These are phyloP conservation scores for Drosophila hamatofila DNA, from an alignment of 2,888 invertebrate genomes.

Conservation along the genomic window DNA sequence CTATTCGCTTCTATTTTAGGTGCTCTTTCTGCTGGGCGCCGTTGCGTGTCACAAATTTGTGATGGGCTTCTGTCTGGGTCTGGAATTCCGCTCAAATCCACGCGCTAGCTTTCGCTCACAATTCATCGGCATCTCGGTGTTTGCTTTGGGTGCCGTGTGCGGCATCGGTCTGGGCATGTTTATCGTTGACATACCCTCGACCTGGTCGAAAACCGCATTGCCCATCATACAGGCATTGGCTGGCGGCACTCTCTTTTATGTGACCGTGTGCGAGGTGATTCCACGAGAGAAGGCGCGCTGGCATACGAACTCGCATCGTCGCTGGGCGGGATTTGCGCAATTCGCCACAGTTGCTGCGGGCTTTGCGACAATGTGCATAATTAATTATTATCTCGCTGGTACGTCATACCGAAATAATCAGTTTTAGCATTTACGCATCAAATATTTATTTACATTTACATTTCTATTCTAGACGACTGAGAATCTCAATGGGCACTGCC, in stretches of 20 bases:
- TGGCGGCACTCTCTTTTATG: constrained; percentile 91
- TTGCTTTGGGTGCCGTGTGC: constrained; percentile 89
- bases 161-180: constrained; percentile 90
- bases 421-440: constrained; percentile 15
- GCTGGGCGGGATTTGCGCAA: constrained; percentile 88
- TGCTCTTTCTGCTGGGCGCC: constrained; percentile 88
- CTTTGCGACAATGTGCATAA: constrained; percentile 88
- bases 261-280: constrained; percentile 91
- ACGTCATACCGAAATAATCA: constrained; percentile 21
- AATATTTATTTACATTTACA: constrained; percentile 6
- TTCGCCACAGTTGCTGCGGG: constrained; percentile 88
- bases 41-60: constrained; percentile 93
- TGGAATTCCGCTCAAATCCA: constrained; percentile 88
- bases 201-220: constrained; percentile 86
- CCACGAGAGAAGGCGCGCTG: constrained; percentile 91
- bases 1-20: constrained; percentile 85
- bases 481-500: constrained; percentile 34
- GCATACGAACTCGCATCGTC: constrained; percentile 87
- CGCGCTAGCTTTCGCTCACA: constrained; percentile 84
- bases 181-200: constrained; percentile 86
- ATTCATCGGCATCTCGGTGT: constrained; percentile 87
- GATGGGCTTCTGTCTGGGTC: constrained; percentile 92
- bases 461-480: constrained; percentile 47
- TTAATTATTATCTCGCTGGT: constrained; percentile 87
- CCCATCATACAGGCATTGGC: constrained; percentile 90